A percentile compares a stretch with the other conserved stretches of the same genome.
These are phyloP conservation scores for Erannis defoliaria DNA, from an alignment of 2,888 invertebrate species.

Conservation along the genomic window DNA sequence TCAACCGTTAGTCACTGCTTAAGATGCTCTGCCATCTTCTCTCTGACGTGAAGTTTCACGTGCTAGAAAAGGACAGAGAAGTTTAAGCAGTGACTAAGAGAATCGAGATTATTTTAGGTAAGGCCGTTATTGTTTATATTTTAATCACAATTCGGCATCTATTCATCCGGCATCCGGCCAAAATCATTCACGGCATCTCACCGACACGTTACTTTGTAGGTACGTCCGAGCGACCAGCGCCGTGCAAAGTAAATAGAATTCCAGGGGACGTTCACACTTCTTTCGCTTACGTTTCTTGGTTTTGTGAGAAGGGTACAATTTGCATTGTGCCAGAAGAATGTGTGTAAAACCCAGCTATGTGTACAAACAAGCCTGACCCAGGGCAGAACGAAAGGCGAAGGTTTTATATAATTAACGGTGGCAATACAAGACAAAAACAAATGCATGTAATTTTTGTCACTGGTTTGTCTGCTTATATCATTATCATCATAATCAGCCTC, in stretches of 20 bases:
- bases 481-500: no score
- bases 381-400: neutral
- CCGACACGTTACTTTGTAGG: conserved; percentile 10
- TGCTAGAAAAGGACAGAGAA: no score
- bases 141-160: neutral
- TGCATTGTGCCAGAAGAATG: conserved; percentile 28
- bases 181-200: conserved; percentile 2
- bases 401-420: conserved; percentile 2
- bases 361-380: neutral
- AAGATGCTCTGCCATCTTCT: no score
- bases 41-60: no score
- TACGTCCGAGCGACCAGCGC: conserved; percentile 19
- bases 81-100: no score
- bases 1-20: no score
- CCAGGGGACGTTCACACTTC: conserved; percentile 32
- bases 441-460: no score
- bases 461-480: no score
- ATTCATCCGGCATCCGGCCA: neutral
- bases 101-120: no score
- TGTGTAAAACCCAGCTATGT: conserved; percentile 3
- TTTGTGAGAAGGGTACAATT: conserved; percentile 28
- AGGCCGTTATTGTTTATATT: no score
- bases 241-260: conserved; percentile 36
- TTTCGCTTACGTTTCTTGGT: conserved; percentile 29
- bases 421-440: neutral